A percentile compares a stretch with the other conserved stretches of the same genome.
phyloP scores from a whole-genome alignment of 2,797 vertebrate genomes.

The Schizopygopsis pylzovi region DNA sequence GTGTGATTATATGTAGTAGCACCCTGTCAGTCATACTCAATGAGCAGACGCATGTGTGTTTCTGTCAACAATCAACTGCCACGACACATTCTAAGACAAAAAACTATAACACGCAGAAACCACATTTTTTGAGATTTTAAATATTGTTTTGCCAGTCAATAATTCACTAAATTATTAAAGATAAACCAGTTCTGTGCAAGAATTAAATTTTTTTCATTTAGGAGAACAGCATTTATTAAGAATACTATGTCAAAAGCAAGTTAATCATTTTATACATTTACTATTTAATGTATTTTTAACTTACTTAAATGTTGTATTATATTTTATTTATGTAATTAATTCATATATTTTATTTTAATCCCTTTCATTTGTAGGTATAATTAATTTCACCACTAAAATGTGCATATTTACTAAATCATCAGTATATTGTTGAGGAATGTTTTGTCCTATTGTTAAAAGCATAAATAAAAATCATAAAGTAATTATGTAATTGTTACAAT shows the following conservation, averaged over 20 bases:
- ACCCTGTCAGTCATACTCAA: constrained; percentile 25
- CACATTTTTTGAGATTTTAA: not conserved
- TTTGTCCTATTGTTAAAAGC: not conserved
- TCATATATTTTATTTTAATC: not conserved
- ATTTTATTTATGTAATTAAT: not conserved
- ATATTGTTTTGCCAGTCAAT: not conserved
- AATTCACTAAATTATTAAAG: not conserved
- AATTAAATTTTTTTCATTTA: not conserved
- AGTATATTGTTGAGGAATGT: no score
- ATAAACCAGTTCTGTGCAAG: not conserved
- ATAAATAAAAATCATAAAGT: not conserved
- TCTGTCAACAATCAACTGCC: not conserved
- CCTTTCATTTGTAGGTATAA: not conserved
- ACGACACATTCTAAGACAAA: not conserved
- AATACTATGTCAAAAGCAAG: not conserved
- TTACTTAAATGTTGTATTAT: not conserved
- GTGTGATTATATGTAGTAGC: constrained; percentile 40
- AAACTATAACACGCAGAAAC: not conserved
- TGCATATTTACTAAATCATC: not conserved
- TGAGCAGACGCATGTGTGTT: not conserved
- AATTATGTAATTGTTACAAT: not conserved
- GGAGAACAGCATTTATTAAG: not conserved
- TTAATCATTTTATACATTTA: not conserved
- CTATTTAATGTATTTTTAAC: not conserved
- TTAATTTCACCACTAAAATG: not conserved